A percentile compares a stretch with the other conserved stretches of the same genome.
Evolutionary conservation across 2,113 vertebrate genomes (phyloP).

Genomic region (Nothocercus julius): DNA sequence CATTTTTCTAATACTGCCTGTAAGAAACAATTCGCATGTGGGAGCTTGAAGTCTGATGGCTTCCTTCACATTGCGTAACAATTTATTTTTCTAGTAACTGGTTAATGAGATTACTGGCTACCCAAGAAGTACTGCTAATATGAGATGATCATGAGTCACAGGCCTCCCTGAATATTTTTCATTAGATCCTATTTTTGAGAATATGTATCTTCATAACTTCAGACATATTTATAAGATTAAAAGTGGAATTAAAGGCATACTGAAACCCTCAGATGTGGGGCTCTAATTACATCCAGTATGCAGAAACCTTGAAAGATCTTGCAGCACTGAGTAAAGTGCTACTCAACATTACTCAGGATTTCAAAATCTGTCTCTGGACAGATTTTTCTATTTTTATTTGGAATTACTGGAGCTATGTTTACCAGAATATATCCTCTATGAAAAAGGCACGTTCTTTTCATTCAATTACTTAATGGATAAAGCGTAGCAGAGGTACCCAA

Average conservation of each 20-base stretch:
- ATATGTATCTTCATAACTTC: conserved; percentile 7
- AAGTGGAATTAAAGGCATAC: conserved; percentile 16
- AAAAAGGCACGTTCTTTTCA: background rate
- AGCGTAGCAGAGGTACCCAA: background rate
- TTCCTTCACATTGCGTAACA: background rate
- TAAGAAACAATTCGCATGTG: background rate
- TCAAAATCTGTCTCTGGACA: background rate
- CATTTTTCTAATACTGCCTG: background rate
- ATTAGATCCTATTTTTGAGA: conserved; percentile 37
- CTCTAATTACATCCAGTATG: conserved; percentile 3
- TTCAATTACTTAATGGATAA: background rate
- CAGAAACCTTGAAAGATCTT: background rate
- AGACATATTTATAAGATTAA: conserved; percentile 25
- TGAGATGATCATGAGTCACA: conserved; percentile 15
- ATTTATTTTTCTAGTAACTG: background rate
- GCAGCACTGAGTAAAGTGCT: background rate
- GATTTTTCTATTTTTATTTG: conserved; percentile 7
- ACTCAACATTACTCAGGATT: background rate
- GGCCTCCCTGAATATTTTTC: conserved; percentile 1
- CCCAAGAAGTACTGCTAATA: background rate
- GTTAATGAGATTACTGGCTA: background rate
- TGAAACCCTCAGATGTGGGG: background rate
- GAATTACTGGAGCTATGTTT: background rate
- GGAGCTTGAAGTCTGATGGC: background rate
- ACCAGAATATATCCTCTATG: background rate